Evolutionary conservation across 2,113 vertebrate genomes (phyloP), one percentile per base, ranked within the genome.

Genomic region (Cygnus buccinator): DNA sequence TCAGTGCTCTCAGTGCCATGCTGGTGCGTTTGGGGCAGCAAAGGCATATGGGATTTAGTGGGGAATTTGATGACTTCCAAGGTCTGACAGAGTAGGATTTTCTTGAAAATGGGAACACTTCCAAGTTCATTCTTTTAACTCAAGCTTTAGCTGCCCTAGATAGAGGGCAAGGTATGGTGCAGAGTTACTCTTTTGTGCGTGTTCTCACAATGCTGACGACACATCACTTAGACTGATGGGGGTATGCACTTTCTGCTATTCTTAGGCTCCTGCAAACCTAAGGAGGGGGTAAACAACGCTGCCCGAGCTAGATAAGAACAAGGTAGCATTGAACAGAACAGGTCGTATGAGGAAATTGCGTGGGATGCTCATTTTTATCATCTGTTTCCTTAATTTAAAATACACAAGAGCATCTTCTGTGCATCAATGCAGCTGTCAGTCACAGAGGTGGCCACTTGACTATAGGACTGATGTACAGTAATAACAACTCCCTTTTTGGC

Each of bases 21-120:
- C 39, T 68, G 58, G 5, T 0, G 0, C 2, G 0, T 20, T 55
- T 58, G 63, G 25, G n/a, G 15, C 13, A 28, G 52, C 0, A 1
- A 18, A 5, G 23, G 21, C 12, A 46, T 9, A 35, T 1, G 11
- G 37, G 63, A 58, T 76, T 58, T 26, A 41, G 31, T 20, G 26
- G 11, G 71, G 20, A 88, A 89, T 55, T 43, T 83, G 26, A 52
- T 73, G 44, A 18, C 43, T 80, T 68, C 12, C 65, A 55, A 31
- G 3, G 10, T 46, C 63, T 52, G 33, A 76, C 15, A n/a, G 8
- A 13, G 26, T 13, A 54, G 9, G 33, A 65, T n/a, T 86, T 74
- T 44, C 59, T 71, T 86, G 59, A 78, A 81, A 81, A 39, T 15
- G 6, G 44, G 66, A 85, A 41, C 10, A 28, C 6, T 26, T 82